Evolutionary conservation across 2,888 invertebrate species (phyloP).

Genomic region (Drosophila koepferae): DNA sequence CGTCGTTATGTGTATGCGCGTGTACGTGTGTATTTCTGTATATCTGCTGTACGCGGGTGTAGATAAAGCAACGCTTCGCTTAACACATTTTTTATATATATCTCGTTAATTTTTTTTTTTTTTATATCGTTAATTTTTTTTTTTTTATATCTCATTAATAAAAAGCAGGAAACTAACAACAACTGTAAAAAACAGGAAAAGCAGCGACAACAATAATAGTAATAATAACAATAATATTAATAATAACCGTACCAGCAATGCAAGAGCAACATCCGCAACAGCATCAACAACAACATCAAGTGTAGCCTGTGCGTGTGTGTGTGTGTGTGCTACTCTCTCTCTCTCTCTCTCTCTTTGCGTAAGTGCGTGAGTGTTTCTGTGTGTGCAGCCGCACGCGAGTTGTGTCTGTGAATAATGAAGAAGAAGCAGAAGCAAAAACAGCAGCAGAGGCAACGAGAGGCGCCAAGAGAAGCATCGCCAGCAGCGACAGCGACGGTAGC

Average conservation of each 20-base stretch:
- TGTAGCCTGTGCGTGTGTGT: slow-evolving; percentile 51
- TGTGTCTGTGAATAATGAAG: slow-evolving; percentile 76
- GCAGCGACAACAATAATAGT: slow-evolving; percentile 2
- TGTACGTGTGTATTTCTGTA: slow-evolving; percentile 8
- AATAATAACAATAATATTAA: slow-evolving; percentile 17
- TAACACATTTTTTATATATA: slow-evolving; percentile 11
- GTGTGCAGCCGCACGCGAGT: slow-evolving; percentile 63
- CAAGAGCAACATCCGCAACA: slow-evolving; percentile 36
- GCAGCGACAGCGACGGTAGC: slow-evolving; percentile 24
- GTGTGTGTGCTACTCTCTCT: slow-evolving; percentile 21
- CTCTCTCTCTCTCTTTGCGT: neutral
- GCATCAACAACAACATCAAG: slow-evolving; percentile 39
- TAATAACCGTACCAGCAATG: slow-evolving; percentile 26
- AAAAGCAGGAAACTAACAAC: slow-evolving; percentile 18
- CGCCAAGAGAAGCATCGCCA: slow-evolving; percentile 47
- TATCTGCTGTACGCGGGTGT: slow-evolving; percentile 34
- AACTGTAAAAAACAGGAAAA: slow-evolving; percentile 20
- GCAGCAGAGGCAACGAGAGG: slow-evolving; percentile 45
- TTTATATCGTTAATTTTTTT: too few relatives aligned
- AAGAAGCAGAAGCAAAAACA: slow-evolving; percentile 77
- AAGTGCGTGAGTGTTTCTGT: slow-evolving; percentile 41
- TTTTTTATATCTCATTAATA: slow-evolving; percentile 1
- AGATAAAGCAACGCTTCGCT: slow-evolving; percentile 45
- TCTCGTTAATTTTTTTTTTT: too few relatives aligned
- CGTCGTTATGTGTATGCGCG: slow-evolving; percentile 8